These are phyloP conservation scores for Acanthosepion pharaonis DNA, from an alignment of 2,888 invertebrate genomes.

Conservation along the genomic window DNA sequence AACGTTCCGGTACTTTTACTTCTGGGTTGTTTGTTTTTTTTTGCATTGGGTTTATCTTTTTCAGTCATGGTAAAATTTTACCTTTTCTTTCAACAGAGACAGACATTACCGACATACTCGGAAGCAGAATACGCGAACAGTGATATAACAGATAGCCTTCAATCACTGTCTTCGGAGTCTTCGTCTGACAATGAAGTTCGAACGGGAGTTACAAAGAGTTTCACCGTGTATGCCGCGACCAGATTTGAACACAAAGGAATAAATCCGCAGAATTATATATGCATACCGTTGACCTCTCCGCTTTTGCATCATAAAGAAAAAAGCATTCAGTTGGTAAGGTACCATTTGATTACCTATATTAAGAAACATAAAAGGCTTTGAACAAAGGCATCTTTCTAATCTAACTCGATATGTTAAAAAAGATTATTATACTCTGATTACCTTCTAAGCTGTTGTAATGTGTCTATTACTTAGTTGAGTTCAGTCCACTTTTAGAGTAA, in stretches of 20 bases:
- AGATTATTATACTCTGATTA: no score
- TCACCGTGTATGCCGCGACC: slow-evolving; percentile 63
- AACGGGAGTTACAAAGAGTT: slow-evolving; percentile 55
- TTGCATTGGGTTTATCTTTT: no score
- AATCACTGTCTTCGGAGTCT: not conserved
- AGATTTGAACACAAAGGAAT: slow-evolving; percentile 61
- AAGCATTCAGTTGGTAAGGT: slow-evolving; percentile 60
- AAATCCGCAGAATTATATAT: slow-evolving; percentile 59
- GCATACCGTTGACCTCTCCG: slow-evolving; percentile 61
- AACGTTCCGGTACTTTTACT: no score
- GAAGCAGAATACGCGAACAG: not conserved
- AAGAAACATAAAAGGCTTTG: no score
- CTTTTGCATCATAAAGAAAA: slow-evolving; percentile 62
- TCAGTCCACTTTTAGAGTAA: no score
- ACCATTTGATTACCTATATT: not conserved
- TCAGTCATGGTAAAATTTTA: no score
- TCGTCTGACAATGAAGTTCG: not conserved
- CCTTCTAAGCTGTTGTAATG: no score
- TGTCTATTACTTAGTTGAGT: no score
- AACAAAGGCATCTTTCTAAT: no score
- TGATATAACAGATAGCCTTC: not conserved
- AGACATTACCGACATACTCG: not conserved
- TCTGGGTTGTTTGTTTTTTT: no score
- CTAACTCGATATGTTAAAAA: no score
- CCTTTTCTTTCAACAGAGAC: not conserved